phyloP scores from a whole-genome alignment of 2,888 invertebrate species.

The Halocaridina rubra region DNA sequence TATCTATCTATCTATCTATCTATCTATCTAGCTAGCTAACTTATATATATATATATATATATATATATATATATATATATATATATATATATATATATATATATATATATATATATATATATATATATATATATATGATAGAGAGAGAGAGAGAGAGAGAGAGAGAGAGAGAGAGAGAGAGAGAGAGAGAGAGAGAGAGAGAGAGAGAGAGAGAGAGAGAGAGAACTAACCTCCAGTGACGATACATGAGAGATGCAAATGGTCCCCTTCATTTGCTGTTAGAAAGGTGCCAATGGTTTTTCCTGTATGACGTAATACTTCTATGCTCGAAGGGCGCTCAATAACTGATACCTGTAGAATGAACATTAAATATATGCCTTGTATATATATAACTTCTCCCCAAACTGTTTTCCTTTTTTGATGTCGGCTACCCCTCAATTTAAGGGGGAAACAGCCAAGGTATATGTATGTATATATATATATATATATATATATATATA shows the following conservation, averaged over 20 bases:
- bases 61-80: neutral
- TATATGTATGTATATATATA: too few species aligned
- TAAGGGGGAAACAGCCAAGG: too few species aligned
- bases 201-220: too few species aligned
- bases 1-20: neutral
- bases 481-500: too few species aligned
- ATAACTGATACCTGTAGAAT: constrained; percentile 40
- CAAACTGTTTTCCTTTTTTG: too few species aligned
- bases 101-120: neutral
- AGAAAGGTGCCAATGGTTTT: constrained; percentile 19
- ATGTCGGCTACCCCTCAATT: too few species aligned
- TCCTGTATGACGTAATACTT: constrained; percentile 7
- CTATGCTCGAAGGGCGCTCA: constrained; percentile 13
- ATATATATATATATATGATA: neutral
- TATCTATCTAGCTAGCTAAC: too few species aligned
- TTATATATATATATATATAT: neutral
- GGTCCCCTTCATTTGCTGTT: constrained; percentile 24
- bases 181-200: neutral
- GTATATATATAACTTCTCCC: too few species aligned
- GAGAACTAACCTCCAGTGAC: neutral
- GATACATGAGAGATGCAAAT: constrained; percentile 23
- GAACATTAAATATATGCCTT: too few species aligned
- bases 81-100: neutral
- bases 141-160: neutral
- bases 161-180: neutral